Evolutionary conservation across 1,140 invertebrate species (phyloP).

Genomic region (Aphaenogaster floridana): DNA sequence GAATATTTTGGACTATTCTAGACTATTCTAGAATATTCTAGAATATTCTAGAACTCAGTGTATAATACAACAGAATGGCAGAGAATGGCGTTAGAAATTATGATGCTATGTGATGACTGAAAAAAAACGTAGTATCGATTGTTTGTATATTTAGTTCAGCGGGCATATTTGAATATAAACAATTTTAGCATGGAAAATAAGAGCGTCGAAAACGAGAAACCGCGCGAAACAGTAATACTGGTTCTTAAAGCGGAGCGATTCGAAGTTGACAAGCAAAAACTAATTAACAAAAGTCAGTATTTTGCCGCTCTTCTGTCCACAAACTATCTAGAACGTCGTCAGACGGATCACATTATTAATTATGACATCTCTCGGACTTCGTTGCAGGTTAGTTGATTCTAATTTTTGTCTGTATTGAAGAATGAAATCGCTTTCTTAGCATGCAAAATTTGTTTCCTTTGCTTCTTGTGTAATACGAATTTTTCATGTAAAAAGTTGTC

Average conservation of each 20-base stretch:
- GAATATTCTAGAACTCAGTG: no score
- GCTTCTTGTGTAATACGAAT: no score
- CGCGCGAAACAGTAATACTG: slow-evolving; percentile 33
- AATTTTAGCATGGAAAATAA: background rate
- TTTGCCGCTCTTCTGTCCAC: slow-evolving; percentile 73
- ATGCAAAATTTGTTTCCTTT: background rate
- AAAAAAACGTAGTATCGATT: no score
- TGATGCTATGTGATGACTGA: no score
- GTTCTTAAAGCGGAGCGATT: slow-evolving; percentile 53
- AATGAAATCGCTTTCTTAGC: background rate
- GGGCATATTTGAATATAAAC: background rate
- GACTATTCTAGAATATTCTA: no score
- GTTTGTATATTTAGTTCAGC: no score
- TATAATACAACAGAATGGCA: no score
- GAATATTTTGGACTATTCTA: no score
- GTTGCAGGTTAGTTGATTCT: slow-evolving; percentile 71
- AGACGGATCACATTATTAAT: slow-evolving; percentile 72
- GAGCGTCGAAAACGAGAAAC: no score
- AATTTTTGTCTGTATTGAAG: no score
- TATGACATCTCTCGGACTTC: slow-evolving; percentile 66
- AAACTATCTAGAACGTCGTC: slow-evolving; percentile 69
- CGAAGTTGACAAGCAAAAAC: slow-evolving; percentile 63
- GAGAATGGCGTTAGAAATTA: no score
- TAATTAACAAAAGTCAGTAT: slow-evolving; percentile 70
- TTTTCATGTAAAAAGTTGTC: no score